phyloP scores from a whole-genome alignment of 2,113 vertebrate genomes.

The Scartelaos histophorus region DNA sequence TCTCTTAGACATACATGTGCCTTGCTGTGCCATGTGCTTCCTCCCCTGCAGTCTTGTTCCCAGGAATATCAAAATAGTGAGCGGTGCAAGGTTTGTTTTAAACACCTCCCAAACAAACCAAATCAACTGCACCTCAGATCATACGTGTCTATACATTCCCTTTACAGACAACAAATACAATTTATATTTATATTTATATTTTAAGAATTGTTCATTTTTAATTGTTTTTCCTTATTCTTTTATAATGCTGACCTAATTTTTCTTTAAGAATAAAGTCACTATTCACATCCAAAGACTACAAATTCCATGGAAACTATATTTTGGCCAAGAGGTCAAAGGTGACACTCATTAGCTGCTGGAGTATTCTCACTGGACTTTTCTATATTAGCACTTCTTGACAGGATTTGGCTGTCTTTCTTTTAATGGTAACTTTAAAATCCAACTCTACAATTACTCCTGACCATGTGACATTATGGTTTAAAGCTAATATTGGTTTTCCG shows the following conservation, averaged over 20 bases:
- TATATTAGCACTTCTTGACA: slow-evolving; percentile 22
- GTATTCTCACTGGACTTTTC: slow-evolving; percentile 62
- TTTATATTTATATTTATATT: no score
- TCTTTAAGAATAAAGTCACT: slow-evolving; percentile 9
- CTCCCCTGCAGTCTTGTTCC: slow-evolving; percentile 67
- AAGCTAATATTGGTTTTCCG: slow-evolving; percentile 31
- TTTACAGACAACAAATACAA: no score
- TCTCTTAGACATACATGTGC: slow-evolving; percentile 8
- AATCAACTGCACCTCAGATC: slow-evolving; percentile 73
- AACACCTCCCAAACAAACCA: slow-evolving; percentile 60
- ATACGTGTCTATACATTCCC: slow-evolving; percentile 45
- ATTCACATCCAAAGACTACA: background rate
- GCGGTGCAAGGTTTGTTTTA: slow-evolving; percentile 69
- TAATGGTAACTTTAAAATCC: slow-evolving; percentile 35
- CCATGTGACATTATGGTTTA: slow-evolving; percentile 28
- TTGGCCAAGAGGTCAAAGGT: slow-evolving; percentile 63
- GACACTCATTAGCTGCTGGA: slow-evolving; percentile 77
- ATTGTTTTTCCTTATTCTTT: background rate
- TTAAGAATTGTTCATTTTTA: no score
- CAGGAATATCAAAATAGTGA: slow-evolving; percentile 77
- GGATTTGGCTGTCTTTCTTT: slow-evolving; percentile 19
- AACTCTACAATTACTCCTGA: slow-evolving; percentile 28
- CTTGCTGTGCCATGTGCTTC: slow-evolving; percentile 8
- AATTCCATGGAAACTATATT: background rate
- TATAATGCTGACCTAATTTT: background rate